Evolutionary conservation across 1,140 invertebrate species (phyloP).

Genomic region (Lepidotrigona ventralis): DNA sequence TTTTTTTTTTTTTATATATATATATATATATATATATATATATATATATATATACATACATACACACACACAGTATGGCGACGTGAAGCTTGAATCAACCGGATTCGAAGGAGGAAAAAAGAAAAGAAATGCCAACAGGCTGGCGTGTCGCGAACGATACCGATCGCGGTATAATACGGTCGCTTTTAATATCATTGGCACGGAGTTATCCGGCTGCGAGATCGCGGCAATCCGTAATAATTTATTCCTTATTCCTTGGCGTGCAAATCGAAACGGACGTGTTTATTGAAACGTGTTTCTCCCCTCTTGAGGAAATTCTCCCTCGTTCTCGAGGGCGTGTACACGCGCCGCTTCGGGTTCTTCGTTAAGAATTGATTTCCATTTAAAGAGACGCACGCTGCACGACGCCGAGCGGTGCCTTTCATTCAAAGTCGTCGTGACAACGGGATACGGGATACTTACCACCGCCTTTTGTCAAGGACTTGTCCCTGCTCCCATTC

Average conservation of each 20-base stretch:
- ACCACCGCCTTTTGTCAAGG: not conserved
- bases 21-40: too few relatives aligned
- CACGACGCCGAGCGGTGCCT: not conserved
- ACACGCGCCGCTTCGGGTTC: too few relatives aligned
- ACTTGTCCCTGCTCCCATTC: not conserved
- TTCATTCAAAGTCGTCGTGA: not conserved
- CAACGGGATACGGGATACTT: not conserved
- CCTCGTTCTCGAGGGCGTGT: too few relatives aligned
- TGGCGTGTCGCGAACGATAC: slow-evolving; percentile 21
- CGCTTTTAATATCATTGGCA: slow-evolving; percentile 33
- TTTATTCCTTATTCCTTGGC: not conserved
- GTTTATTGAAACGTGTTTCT: slow-evolving; percentile 2
- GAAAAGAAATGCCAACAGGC: not conserved
- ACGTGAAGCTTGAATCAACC: not conserved
- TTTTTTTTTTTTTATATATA: too few relatives aligned
- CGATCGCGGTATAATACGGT: slow-evolving; percentile 28
- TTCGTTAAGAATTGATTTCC: not conserved
- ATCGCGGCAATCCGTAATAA: not conserved
- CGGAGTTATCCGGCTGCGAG: not conserved
- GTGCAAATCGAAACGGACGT: slow-evolving; percentile 21
- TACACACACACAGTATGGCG: not conserved
- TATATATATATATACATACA: too few relatives aligned
- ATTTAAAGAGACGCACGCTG: not conserved
- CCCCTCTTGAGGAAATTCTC: not conserved
- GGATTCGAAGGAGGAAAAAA: not conserved